Conservation (phyloP, 2,888 invertebrate genomes). For the Agonopterix subpropinquella region DNA sequence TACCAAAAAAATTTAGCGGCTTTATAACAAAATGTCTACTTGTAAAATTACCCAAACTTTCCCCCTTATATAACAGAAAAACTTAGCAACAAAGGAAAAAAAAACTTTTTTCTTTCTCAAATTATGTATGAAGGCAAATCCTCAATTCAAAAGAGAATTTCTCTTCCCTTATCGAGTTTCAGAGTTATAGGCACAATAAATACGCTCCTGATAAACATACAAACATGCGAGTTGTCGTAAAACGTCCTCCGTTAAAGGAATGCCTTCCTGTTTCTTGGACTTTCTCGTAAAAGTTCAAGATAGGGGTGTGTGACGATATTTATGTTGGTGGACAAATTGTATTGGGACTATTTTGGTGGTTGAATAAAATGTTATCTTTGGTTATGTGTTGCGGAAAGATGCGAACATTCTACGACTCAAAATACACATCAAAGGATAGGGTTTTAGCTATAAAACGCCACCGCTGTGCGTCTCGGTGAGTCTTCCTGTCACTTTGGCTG, state of each 20-base stretch:
- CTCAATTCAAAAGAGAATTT: conserved; percentile 7
- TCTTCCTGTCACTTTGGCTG: too few relatives aligned
- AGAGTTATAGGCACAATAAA: conserved; percentile 26
- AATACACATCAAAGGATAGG: too few relatives aligned
- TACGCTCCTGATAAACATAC: conserved; percentile 21
- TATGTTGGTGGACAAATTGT: not conserved
- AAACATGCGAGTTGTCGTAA: not conserved
- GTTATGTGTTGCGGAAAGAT: too few relatives aligned
- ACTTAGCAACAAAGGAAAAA: too few relatives aligned
- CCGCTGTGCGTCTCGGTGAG: too few relatives aligned
- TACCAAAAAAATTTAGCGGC: too few relatives aligned
- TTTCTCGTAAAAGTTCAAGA: conserved; percentile 7
- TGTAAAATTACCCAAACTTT: too few relatives aligned
- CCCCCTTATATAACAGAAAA: too few relatives aligned
- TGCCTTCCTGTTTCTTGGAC: conserved; percentile 7
- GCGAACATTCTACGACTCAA: too few relatives aligned
- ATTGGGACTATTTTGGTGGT: not conserved
- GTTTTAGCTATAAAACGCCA: too few relatives aligned
- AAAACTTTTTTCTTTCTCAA: too few relatives aligned
- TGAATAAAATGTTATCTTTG: not conserved
- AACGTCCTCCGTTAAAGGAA: conserved; percentile 1
- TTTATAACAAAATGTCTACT: too few relatives aligned
- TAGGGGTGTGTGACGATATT: conserved; percentile 3
- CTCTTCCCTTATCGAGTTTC: conserved; percentile 9
- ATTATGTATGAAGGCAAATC: not conserved